These are phyloP conservation scores for Cydia strobilella DNA, from an alignment of 1,140 invertebrate genomes.

Conservation along the genomic window DNA sequence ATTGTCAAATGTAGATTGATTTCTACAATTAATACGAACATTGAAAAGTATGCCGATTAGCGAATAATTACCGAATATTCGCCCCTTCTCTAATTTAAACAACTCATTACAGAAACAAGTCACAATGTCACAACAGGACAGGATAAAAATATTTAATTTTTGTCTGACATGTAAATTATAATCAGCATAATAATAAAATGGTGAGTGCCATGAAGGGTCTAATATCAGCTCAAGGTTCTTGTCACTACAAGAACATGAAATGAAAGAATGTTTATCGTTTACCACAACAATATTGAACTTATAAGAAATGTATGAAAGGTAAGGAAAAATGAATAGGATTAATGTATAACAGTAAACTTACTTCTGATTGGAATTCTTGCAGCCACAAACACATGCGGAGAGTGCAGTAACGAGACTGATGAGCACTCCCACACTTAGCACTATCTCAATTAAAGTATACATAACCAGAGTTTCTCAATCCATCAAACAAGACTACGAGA, in stretches of 20 bases:
- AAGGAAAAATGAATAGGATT: background rate
- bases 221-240: constrained; percentile 16
- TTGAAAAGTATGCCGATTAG: no score
- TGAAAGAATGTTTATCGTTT: background rate
- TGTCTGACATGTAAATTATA: constrained; percentile 9
- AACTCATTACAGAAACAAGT: no score
- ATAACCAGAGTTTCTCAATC: constrained; percentile 65
- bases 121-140: no score
- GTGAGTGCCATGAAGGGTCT: constrained; percentile 20
- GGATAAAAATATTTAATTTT: constrained; percentile 4
- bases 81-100: no score
- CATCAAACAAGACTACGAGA: constrained; percentile 42
- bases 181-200: constrained; percentile 13
- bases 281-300: background rate
- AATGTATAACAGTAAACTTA: constrained; percentile 53
- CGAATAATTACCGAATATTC: no score
- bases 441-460: constrained; percentile 73
- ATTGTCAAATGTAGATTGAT: no score
- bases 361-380: constrained; percentile 78
- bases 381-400: constrained; percentile 75
- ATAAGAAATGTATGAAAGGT: background rate
- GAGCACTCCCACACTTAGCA: constrained; percentile 68
- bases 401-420: constrained; percentile 66
- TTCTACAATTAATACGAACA: no score
- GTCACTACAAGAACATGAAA: background rate